Base-by-base conservation (phyloP, 2,888 invertebrate genomes). In the Noctua fimbriata region DNA sequence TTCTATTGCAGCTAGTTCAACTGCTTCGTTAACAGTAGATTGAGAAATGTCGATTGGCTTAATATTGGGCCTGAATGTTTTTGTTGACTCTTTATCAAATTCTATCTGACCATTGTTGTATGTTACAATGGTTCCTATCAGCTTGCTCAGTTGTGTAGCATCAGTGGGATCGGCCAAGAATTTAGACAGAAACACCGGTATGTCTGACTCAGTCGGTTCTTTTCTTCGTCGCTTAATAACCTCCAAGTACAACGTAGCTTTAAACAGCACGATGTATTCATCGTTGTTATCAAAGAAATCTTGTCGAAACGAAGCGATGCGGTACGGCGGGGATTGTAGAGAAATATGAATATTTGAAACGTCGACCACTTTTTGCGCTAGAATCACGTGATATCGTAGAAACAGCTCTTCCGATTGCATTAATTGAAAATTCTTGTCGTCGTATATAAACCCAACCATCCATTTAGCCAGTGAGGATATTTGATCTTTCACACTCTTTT, bases 401-500 rank as follows among this genome's bases (percentile, higher is more conserved):
- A 66, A 24, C 12, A 66, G 12, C 14, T 66, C 65, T 12, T 66
- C 24, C 36, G 12, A 0, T 14, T 24, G 21, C 36, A 41, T 66
- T 0, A 12, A 21, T 41, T 66, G 36, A 41, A 66, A 66, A 6
- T 66, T 66, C 12, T 14, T 12, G 24, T 66, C 9, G 3, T 24
- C 2, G 24, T 6, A 21, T 24, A 66, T 41, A 41, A 24, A 24
- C 36, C 36, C 24, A 66, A 5, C 65, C 6, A 41, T 14, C 16
- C 12, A 2, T 66, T 24, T 5, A 12, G 65, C 65, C 24, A 66
- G 36, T 41, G 36, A 24, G 21, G 36, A 24, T 41, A 66, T 66
- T 24, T 66, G 24, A 36, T 66, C 36, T 66, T 32, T 60, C n/a
- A 81, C 24, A 12, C 3, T 10, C 52, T 52, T 41, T 52, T 79